These are phyloP conservation scores for Pogonognathellus flavescens DNA, from an alignment of 1,140 invertebrate genomes.

Conservation along the genomic window DNA sequence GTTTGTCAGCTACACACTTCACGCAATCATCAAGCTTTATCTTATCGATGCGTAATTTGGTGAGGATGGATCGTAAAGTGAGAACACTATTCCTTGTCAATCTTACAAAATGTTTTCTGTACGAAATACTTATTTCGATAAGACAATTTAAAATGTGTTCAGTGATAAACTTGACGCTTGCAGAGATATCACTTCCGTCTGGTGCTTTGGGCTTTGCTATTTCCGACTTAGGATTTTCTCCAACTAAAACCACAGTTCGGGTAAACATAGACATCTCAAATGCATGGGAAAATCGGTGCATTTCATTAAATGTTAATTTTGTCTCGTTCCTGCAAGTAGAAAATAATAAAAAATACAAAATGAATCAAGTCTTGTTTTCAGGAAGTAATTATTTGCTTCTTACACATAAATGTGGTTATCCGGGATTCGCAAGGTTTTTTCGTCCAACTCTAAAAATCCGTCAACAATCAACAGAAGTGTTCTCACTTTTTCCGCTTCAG, in stretches of 20 bases:
- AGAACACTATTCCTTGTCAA: neutral
- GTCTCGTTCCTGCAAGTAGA: neutral
- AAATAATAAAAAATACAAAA: neutral
- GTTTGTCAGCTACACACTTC: neutral
- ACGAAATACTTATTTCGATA: neutral
- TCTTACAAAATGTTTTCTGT: neutral
- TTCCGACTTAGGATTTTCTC: neutral
- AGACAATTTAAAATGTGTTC: conserved; percentile 10
- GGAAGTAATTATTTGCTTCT: neutral
- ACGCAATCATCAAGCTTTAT: neutral
- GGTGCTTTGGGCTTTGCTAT: neutral
- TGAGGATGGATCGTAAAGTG: neutral
- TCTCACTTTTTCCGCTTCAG: neutral
- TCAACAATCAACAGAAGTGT: neutral
- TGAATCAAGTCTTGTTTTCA: neutral
- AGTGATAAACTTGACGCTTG: neutral
- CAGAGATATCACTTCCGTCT: neutral
- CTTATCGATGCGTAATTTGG: neutral
- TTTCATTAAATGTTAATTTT: neutral
- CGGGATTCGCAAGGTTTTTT: neutral
- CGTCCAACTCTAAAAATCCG: neutral
- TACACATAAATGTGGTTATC: conserved; percentile 4
- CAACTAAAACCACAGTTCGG: neutral
- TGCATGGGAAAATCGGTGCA: neutral
- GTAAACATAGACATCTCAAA: conserved; percentile 17